Percentiles rank a stretch among this genome's conserved stretches.
phyloP scores from a whole-genome alignment of 2,797 vertebrate genomes.

The Setipinna tenuifilis region DNA sequence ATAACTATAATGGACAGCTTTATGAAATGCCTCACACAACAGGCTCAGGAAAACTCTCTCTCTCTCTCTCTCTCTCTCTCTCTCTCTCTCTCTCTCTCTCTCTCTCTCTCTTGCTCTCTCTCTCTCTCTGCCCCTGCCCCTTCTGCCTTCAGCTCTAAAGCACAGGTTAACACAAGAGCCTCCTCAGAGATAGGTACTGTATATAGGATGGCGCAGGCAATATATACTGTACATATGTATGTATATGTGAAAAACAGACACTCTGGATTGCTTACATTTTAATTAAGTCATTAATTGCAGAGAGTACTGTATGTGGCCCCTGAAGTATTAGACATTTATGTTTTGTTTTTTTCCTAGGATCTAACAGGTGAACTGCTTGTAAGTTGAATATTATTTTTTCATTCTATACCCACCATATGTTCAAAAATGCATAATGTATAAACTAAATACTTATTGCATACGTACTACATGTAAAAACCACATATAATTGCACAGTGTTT shows the following conservation, averaged over 20 bases:
- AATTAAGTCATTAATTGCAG: too few relatives aligned
- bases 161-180: background rate
- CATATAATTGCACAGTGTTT: background rate
- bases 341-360: too few relatives aligned
- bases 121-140: too few relatives aligned
- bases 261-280: background rate
- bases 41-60: conserved; percentile 40
- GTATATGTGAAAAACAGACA: too few relatives aligned
- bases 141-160: background rate
- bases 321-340: too few relatives aligned
- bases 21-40: conserved; percentile 69
- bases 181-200: background rate
- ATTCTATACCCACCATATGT: background rate
- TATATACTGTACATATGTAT: too few relatives aligned
- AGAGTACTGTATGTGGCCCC: too few relatives aligned
- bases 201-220: background rate
- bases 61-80: background rate
- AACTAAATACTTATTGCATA: background rate
- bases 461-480: too few relatives aligned
- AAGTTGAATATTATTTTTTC: background rate
- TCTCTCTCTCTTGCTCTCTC: background rate
- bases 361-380: too few relatives aligned
- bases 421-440: background rate
- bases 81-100: background rate
- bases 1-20: conserved; percentile 78